Evolutionary conservation across 2,888 invertebrate genomes (phyloP).

Genomic region (Macrophya alboannulata): DNA sequence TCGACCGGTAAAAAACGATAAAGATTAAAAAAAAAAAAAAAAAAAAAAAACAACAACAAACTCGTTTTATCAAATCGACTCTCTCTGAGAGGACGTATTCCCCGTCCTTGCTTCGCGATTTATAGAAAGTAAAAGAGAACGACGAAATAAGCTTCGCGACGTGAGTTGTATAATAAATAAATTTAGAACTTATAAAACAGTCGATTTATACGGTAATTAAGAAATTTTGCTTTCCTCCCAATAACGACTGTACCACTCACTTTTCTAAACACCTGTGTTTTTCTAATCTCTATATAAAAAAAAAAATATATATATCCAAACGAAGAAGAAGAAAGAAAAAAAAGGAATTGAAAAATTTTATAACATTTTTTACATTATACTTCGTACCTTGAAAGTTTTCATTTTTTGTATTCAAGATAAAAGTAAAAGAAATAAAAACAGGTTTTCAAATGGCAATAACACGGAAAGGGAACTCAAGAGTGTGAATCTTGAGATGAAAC

Average conservation of each 20-base stretch:
- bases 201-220: conserved; percentile 23
- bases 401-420: neutral
- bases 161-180: conserved; percentile 38
- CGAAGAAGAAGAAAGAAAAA: neutral
- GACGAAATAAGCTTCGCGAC: conserved; percentile 21
- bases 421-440: neutral
- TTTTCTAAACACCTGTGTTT: neutral
- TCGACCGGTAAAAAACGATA: conserved; percentile 35
- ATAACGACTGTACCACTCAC: neutral
- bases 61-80: conserved; percentile 48
- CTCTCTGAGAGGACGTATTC: conserved; percentile 43
- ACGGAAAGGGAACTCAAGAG: neutral
- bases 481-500: neutral
- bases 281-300: neutral
- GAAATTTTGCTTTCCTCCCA: conserved; percentile 3
- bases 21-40: neutral
- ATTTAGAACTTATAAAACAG: conserved; percentile 27
- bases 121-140: conserved; percentile 54
- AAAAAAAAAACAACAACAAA: neutral
- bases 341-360: neutral
- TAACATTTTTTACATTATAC: no score
- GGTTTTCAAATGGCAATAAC: neutral
- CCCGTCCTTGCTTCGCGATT: conserved; percentile 49
- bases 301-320: neutral
- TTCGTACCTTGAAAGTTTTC: no score